Base-by-base conservation (phyloP, 2,888 invertebrate species). In the Aelia acuminata region DNA sequence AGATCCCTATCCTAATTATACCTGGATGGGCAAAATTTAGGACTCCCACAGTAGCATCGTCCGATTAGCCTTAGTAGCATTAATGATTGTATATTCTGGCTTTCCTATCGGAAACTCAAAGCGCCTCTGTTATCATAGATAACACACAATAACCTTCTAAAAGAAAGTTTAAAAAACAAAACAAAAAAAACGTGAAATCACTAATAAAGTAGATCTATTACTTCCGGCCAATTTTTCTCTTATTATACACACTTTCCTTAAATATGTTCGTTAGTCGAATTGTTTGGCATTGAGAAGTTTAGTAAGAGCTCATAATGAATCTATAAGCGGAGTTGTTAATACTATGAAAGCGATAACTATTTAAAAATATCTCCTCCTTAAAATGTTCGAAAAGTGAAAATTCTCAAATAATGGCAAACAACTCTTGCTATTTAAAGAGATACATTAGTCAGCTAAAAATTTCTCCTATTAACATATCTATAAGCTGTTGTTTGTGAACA, bases 381-480 rank as follows among this genome's bases (percentile, higher is more conserved):
- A 35, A 70, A 35, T 35, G 5, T 35, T 35, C 35, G 35, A 35
- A 70, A 70, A 70, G 63, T 70, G 63, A 70, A 70, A 70, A 70
- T 70, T 70, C 31, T 18, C 63, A 35, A 70, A 70, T 13, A 5
- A 70, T 70, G 18, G 35, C 35, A 70, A 70, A 70, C 63, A 70
- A 18, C 63, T 26, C n/a, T n/a, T 3, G 35, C 18, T 13, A 53
- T 53, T 53, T n/a, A 26, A 70, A 70, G 63, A 26, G 35, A 70
- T 35, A 26, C 63, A 70, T 70, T 70, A 70, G 31, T 7, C 31
- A 35, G 31, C 35, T 35, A 35, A 31, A 57, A 70, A 70, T 70
- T 70, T 70, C 63, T 70, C 63, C 35, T 18, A 70, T 70, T 70
- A 13, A 18, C 63, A 70, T 70, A 70, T 35, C 63, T 35, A 70